Evolutionary conservation across 1,140 invertebrate genomes (phyloP).

Genomic region (Homarus americanus): DNA sequence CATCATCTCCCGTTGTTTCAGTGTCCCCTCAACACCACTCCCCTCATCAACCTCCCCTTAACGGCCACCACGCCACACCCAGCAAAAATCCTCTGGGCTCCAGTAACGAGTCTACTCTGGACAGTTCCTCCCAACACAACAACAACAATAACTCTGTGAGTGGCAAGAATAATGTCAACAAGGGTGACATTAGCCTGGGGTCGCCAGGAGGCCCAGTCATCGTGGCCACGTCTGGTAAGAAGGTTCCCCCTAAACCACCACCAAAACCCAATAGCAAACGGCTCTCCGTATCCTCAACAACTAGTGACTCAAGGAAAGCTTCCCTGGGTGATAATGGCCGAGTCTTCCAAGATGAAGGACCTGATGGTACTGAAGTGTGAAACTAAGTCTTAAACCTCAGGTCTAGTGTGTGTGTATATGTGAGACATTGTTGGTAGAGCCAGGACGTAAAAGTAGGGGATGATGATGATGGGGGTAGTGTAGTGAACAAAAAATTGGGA

Average conservation of each 20-base stretch:
- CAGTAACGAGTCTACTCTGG: constrained; percentile 45
- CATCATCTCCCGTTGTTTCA: constrained; percentile 14
- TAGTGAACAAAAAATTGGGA: no score
- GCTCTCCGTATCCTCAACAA: constrained; percentile 61
- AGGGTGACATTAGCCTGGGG: constrained; percentile 16
- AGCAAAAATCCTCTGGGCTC: constrained; percentile 24
- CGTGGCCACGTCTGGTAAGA: constrained; percentile 55
- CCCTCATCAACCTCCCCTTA: constrained; percentile 18
- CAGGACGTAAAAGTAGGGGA: not conserved
- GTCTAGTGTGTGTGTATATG: not conserved
- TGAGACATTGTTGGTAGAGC: not conserved
- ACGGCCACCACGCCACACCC: constrained; percentile 1
- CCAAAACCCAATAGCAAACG: constrained; percentile 76
- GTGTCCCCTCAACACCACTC: not conserved
- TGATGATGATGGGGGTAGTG: no score
- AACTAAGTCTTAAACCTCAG: not conserved
- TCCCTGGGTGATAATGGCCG: constrained; percentile 58
- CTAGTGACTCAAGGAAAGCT: constrained; percentile 61
- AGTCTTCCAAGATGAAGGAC: constrained; percentile 74
- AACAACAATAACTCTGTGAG: constrained; percentile 34
- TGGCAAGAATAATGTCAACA: constrained; percentile 1
- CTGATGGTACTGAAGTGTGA: constrained; percentile 77
- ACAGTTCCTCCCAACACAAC: constrained; percentile 59
- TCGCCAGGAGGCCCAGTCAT: not conserved
- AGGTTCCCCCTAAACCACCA: constrained; percentile 77